Evolutionary conservation across 2,113 vertebrate species (phyloP), one percentile per base, ranked within the genome.

Genomic region (Xyliphius kryptos): DNA sequence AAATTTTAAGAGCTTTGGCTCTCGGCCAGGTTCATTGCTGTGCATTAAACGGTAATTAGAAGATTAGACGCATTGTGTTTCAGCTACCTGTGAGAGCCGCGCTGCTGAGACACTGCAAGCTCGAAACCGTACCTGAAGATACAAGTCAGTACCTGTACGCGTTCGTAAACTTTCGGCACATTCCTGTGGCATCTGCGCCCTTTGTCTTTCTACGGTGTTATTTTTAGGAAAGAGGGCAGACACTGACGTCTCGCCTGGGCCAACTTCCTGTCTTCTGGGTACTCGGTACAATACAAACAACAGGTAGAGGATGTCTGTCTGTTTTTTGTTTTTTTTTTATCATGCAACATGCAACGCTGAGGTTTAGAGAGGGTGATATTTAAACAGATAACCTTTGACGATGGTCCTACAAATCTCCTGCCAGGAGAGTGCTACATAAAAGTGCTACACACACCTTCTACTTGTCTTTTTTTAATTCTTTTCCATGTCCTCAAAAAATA

Each of bases 191-290:
- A 55, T 53, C 41, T 2, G 17, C 43, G n/a, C n/a, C n/a, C n/a
- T n/a, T n/a, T n/a, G 47, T 55, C 56, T 72, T 67, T 70, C 49
- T 56, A 68, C 67, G 17, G n/a, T 1, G 13, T 10, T 53, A 41
- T 61, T 53, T 69, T 69, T 66, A 58, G 54, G 53, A 58, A 52
- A n/a, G n/a, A n/a, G n/a, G n/a, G n/a, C n/a, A n/a, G n/a, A n/a
- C 66, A 62, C 62, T n/a, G 36, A 56, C 62, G 56, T 58, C 37
- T 56, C 1, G 62, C 52, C 67, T 69, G n/a, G 66, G 67, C 61
- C 71, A 66, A 69, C 67, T 73, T 73, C 71, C 71, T 73, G 71
- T 62, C 51, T 49, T 56, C 19, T 48, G 57, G 63, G 37, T 15
- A 32, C 44, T 68, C 2, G 10, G 56, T 64, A 65, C 26, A 26